These are phyloP conservation scores for Pimpla rufipes DNA, from an alignment of 2,888 invertebrate species.

Conservation along the genomic window DNA sequence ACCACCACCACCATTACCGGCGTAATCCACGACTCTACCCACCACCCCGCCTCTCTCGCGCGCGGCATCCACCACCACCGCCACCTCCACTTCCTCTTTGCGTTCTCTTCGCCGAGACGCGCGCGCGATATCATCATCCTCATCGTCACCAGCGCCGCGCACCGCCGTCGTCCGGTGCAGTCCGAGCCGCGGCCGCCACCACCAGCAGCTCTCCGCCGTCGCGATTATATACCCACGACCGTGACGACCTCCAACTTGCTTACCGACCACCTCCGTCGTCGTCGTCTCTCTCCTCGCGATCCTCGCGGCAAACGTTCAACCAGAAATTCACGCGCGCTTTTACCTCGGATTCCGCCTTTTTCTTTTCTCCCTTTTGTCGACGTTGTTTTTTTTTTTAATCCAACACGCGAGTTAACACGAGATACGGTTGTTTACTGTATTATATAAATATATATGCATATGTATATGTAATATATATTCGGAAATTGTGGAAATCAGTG, in stretches of 20 bases:
- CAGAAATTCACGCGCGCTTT: neutral
- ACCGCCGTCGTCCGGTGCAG: conserved; percentile 50
- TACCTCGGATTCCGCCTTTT: neutral
- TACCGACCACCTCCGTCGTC: conserved; percentile 7
- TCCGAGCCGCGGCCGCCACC: conserved; percentile 41
- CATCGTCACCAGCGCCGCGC: conserved; percentile 33
- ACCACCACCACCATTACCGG: conserved; percentile 14
- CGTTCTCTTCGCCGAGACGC: conserved; percentile 27
- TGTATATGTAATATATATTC: neutral
- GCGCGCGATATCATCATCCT: conserved; percentile 42
- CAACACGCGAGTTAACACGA: neutral
- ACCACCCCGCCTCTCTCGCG: conserved; percentile 28
- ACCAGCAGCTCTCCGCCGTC: conserved; percentile 19
- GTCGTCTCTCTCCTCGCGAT: neutral
- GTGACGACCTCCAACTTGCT: neutral
- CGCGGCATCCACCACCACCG: conserved; percentile 14
- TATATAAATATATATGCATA: no score
- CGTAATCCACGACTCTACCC: conserved; percentile 32
- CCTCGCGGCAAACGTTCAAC: conserved; percentile 8
- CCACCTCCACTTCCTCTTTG: conserved; percentile 40
- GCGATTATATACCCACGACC: neutral
- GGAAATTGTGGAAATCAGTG: neutral
- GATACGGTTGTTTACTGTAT: no score
- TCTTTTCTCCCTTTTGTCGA: neutral
- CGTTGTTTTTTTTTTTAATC: neutral